phyloP scores from a whole-genome alignment of 2,113 vertebrate genomes.

The Paedocypris sp. region DNA sequence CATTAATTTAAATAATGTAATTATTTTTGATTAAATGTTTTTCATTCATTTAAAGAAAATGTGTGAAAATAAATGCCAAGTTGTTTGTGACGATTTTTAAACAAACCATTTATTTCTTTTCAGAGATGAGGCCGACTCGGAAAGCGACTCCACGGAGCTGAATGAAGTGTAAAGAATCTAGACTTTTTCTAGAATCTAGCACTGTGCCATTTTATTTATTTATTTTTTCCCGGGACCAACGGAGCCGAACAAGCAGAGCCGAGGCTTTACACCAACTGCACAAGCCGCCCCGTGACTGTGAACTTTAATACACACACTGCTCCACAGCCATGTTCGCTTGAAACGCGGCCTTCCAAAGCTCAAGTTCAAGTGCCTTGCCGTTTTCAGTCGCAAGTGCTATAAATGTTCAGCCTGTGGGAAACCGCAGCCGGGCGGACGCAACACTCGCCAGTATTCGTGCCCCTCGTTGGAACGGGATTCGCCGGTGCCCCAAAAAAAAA shows the following conservation, averaged over 20 bases:
- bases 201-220: constrained; percentile 34
- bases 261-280: not conserved
- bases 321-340: not conserved
- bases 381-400: constrained; percentile 17
- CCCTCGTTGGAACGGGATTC: constrained; percentile 13
- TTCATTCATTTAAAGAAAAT: too few species aligned
- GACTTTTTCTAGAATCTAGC: constrained; percentile 22
- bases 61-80: too few species aligned
- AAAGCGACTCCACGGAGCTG: constrained; percentile 46
- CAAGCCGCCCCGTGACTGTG: not conserved
- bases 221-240: constrained; percentile 36
- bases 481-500: not conserved
- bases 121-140: constrained; percentile 56
- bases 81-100: not conserved
- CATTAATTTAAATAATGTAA: too few species aligned
- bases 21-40: not conserved
- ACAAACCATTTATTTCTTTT: not conserved
- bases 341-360: not conserved
- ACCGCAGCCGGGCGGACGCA: too few species aligned
- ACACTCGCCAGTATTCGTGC: constrained; percentile 34
- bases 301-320: not conserved
- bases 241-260: constrained; percentile 6
- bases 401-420: constrained; percentile 23
- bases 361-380: constrained; percentile 6
- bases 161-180: constrained; percentile 38